Conservation (phyloP, 2,888 invertebrate genomes). For the Xestia ashworthii region DNA sequence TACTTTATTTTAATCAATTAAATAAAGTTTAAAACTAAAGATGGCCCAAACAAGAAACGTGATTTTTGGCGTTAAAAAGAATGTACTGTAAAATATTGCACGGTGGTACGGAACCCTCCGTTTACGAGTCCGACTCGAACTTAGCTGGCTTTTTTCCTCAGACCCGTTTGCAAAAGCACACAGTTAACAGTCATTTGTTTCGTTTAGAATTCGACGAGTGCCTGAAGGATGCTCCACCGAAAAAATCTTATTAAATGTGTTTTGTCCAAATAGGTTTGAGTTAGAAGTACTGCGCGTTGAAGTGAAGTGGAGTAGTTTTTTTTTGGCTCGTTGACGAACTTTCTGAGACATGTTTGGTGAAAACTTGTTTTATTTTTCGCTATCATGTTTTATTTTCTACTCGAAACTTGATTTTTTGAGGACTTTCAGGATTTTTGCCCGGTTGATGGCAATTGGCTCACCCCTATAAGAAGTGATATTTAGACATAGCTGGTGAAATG, state of each 20-base stretch:
- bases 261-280: constrained; percentile 34
- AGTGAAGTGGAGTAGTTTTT: constrained; percentile 13
- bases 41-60: too few relatives aligned
- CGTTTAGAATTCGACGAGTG: constrained; percentile 59
- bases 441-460: neutral
- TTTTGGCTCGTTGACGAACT: constrained; percentile 27
- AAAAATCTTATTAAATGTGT: constrained; percentile 58
- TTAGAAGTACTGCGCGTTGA: constrained; percentile 15
- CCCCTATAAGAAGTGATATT: neutral
- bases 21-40: neutral
- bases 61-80: neutral
- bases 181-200: constrained; percentile 59
- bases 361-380: constrained; percentile 28
- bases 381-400: constrained; percentile 17
- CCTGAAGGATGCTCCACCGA: constrained; percentile 50
- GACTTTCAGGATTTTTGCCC: neutral
- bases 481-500: neutral
- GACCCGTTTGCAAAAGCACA: constrained; percentile 42
- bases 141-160: constrained; percentile 4
- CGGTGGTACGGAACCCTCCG: neutral
- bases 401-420: neutral
- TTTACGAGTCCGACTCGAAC: neutral
- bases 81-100: neutral
- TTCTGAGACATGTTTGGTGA: constrained; percentile 8
- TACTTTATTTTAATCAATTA: neutral